Evolutionary conservation across 2,797 vertebrate species (phyloP).

Genomic region (Orestias chungarensis): DNA sequence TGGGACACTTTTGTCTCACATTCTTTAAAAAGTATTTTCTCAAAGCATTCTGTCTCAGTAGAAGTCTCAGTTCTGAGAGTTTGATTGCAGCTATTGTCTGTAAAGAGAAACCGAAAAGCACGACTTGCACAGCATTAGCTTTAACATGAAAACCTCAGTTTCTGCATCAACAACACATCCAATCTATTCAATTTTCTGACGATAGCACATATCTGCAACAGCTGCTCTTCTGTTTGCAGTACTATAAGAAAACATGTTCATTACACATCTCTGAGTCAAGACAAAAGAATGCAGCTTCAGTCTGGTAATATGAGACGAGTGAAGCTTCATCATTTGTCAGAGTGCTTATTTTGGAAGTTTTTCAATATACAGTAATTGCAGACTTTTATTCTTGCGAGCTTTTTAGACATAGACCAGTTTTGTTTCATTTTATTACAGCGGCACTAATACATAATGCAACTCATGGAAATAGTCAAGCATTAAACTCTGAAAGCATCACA

Average conservation of each 20-base stretch:
- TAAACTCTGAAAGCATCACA: slow-evolving; percentile 12
- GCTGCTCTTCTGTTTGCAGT: slow-evolving; percentile 39
- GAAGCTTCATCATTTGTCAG: slow-evolving; percentile 27
- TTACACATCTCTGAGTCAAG: slow-evolving; percentile 38
- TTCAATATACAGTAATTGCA: slow-evolving; percentile 37
- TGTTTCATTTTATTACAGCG: slow-evolving; percentile 18
- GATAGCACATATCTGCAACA: slow-evolving; percentile 40
- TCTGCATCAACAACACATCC: slow-evolving; percentile 48
- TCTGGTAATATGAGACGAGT: slow-evolving; percentile 49
- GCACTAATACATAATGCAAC: slow-evolving; percentile 13
- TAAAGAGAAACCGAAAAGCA: slow-evolving; percentile 57
- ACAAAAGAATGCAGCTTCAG: slow-evolving; percentile 38
- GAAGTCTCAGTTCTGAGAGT: slow-evolving; percentile 39
- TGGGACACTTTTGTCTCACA: not conserved
- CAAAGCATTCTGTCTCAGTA: slow-evolving; percentile 36
- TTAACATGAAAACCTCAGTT: slow-evolving; percentile 34
- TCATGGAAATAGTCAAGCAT: slow-evolving; percentile 27
- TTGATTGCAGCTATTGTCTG: slow-evolving; percentile 49
- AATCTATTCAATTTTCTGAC: slow-evolving; percentile 45
- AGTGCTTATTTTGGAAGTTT: slow-evolving; percentile 39
- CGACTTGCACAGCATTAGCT: slow-evolving; percentile 50
- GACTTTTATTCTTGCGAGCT: slow-evolving; percentile 17
- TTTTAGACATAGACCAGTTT: slow-evolving; percentile 31
- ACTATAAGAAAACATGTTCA: slow-evolving; percentile 42
- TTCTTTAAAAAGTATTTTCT: slow-evolving; percentile 19